Evolutionary conservation across 2,797 vertebrate genomes (phyloP), one percentile per base, ranked within the genome.

Genomic region (Zalophus californianus): DNA sequence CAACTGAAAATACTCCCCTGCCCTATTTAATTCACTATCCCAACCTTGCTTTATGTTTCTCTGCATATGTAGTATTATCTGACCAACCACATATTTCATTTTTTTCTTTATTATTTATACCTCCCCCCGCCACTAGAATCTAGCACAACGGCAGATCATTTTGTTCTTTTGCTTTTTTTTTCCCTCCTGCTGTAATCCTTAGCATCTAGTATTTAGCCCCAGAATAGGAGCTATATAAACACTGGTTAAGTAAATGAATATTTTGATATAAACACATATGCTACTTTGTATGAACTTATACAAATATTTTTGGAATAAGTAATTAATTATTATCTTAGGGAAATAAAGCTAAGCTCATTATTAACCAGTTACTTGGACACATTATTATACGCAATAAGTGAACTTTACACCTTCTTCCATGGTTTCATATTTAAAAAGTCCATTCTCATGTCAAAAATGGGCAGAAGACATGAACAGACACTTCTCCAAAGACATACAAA

Each of bases 231-330:
- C 7, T 75, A 84, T 89, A 64, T 90, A 90, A 90, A 83, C 50
- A 2, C 83, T 41, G 10, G 20, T 50, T 94, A 68, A 94, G 25
- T 88, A 64, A 96, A 91, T 73, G 32, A 48, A 35, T 66, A 93
- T 68, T 96, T 86, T 78, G 86, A 84, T 73, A 35, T 84, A 94
- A 92, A 84, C 7, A 73, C 21, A 79, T 60, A 68, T 52, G 35
- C 18, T 87, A 87, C 54, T 95, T 94, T 95, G 52, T 56, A 52
- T 87, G 72, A 87, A 64, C 23, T 82, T 85, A 78, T 23, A 64
- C 20, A 96, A 89, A 83, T 58, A 41, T 41, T 91, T 93, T 90
- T 18, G 4, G 64, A 94, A 68, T 73, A 90, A 94, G 23, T 58
- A 20, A 68, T 68, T 66, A 86, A 97, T 72, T 20, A 56, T 86